phyloP scores from a whole-genome alignment of 2,888 invertebrate genomes.

The Tenthredo amoena region DNA sequence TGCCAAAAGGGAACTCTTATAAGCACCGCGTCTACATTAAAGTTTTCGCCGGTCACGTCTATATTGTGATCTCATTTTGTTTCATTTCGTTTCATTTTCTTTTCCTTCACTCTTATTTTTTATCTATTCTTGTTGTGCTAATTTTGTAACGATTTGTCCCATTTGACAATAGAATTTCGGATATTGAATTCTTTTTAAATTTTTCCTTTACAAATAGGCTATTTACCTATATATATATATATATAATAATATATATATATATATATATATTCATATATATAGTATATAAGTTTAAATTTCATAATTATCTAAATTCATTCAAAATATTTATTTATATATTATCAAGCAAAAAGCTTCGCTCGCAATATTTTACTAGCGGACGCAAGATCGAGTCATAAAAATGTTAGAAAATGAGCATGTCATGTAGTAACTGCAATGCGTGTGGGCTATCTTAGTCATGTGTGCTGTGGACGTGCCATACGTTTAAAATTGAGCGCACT shows the following conservation, averaged over 20 bases:
- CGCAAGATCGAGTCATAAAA: conserved; percentile 53
- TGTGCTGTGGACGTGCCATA: conserved; percentile 14
- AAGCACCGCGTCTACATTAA: conserved; percentile 57
- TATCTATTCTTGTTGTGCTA: neutral
- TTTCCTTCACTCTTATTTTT: no score
- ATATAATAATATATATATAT: neutral
- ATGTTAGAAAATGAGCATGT: conserved; percentile 49
- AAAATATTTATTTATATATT: conserved; percentile 40
- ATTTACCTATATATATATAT: conserved; percentile 5
- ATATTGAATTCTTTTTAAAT: neutral
- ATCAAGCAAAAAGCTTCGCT: conserved; percentile 34
- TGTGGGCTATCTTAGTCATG: neutral
- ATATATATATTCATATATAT: no score
- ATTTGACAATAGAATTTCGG: neutral
- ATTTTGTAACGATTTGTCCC: conserved; percentile 3
- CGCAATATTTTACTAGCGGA: conserved; percentile 37
- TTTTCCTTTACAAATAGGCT: conserved; percentile 30
- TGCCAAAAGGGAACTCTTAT: conserved; percentile 62
- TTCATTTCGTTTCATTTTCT: neutral
- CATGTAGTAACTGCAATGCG: conserved; percentile 34
- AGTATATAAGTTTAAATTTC: conserved; percentile 22
- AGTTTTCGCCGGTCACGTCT: conserved; percentile 43
- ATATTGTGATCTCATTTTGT: neutral
- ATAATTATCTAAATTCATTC: conserved; percentile 45
- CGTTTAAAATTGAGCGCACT: neutral